Evolutionary conservation across 2,113 vertebrate species (phyloP).

Genomic region (Misgurnus mizolepis): DNA sequence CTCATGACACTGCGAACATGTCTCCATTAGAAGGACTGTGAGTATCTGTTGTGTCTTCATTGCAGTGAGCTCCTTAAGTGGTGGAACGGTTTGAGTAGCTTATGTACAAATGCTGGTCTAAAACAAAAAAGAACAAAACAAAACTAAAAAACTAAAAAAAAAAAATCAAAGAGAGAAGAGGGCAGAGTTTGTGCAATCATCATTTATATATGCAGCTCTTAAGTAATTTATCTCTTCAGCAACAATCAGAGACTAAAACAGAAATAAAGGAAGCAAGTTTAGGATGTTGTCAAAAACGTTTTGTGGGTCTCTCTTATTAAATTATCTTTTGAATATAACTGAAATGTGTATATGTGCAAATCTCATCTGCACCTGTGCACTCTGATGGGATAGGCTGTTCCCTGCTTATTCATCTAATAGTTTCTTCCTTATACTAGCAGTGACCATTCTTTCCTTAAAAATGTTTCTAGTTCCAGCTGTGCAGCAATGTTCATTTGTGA

Average conservation of each 20-base stretch:
- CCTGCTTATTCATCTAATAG: conserved; percentile 41
- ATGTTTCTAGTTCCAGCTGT: conserved; percentile 39
- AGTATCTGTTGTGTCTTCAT: conserved; percentile 62
- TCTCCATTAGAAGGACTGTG: conserved; percentile 35
- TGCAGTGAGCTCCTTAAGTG: conserved; percentile 65
- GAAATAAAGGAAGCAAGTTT: conserved; percentile 54
- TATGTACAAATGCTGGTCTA: conserved; percentile 96
- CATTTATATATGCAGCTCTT: conserved; percentile 45
- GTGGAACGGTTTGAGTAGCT: conserved; percentile 74
- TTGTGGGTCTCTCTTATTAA: conserved; percentile 41
- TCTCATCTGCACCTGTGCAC: conserved; percentile 47
- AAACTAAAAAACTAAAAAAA: neutral
- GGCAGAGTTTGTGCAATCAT: conserved; percentile 63
- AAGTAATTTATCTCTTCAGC: conserved; percentile 51
- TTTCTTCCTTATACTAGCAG: conserved; percentile 39
- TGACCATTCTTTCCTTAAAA: conserved; percentile 33
- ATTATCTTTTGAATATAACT: conserved; percentile 40
- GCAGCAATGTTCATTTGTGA: conserved; percentile 42
- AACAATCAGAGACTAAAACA: conserved; percentile 51
- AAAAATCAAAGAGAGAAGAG: conserved; percentile 51
- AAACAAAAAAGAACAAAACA: conserved; percentile 48
- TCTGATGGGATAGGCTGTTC: conserved; percentile 22
- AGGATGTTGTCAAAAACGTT: conserved; percentile 52
- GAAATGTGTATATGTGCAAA: conserved; percentile 23
- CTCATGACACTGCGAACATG: conserved; percentile 34